Conservation (phyloP, 2,113 vertebrate genomes). For the Coreoperca whiteheadi region DNA sequence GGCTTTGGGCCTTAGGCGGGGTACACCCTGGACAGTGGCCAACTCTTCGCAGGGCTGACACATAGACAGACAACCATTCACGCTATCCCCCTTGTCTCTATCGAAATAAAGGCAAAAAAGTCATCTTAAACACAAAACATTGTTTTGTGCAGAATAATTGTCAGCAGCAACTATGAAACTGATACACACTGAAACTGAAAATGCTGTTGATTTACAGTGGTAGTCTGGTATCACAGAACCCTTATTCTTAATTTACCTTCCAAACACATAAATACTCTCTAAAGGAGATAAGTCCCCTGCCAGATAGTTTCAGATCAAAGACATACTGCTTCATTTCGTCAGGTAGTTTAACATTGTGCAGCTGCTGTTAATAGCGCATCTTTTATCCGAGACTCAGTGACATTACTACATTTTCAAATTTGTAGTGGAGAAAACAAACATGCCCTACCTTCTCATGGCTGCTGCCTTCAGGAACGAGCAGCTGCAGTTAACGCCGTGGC, state of each 20-base stretch:
- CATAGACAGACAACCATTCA: too few species aligned
- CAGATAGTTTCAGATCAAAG: conserved; percentile 12
- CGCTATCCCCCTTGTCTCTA: too few species aligned
- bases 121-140: too few species aligned
- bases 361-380: not conserved
- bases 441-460: not conserved
- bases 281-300: conserved; percentile 9
- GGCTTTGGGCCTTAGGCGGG: too few species aligned
- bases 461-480: not conserved
- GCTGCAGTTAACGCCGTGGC: not conserved
- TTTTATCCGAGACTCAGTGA: conserved; percentile 8
- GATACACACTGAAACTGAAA: too few species aligned
- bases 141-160: not conserved
- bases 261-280: conserved; percentile 8
- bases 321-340: not conserved
- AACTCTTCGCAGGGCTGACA: too few species aligned
- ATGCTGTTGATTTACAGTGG: not conserved
- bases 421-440: not conserved
- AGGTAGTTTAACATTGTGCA: not conserved
- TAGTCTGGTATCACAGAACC: not conserved
- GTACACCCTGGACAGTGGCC: too few species aligned
- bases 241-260: not conserved
- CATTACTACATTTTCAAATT: not conserved
- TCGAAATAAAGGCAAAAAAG: too few species aligned
- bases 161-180: conserved; percentile 2